These are phyloP conservation scores for Brenthis ino DNA, from an alignment of 2,888 invertebrate genomes.

Conservation along the genomic window DNA sequence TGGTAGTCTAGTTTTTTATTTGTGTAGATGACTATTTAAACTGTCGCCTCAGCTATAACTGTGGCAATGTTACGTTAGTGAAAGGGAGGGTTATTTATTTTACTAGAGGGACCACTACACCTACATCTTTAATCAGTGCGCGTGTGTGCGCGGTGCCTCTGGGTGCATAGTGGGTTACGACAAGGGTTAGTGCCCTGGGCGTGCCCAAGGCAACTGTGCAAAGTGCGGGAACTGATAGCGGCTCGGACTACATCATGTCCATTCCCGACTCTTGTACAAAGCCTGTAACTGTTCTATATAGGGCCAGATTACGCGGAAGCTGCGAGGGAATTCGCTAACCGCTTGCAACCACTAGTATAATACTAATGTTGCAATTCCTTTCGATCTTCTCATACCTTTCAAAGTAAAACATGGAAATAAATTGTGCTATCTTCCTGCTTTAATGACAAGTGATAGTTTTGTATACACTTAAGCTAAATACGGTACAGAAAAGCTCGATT, in stretches of 20 bases:
- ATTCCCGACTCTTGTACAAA: slow-evolving; percentile 53
- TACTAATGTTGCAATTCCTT: slow-evolving; percentile 41
- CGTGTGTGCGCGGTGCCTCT: slow-evolving; percentile 46
- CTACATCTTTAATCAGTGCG: slow-evolving; percentile 50
- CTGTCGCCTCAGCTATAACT: slow-evolving; percentile 55
- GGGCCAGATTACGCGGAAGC: slow-evolving; percentile 51
- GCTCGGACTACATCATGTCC: slow-evolving; percentile 57
- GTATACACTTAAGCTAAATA: slow-evolving; percentile 31
- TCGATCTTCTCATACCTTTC: slow-evolving; percentile 44
- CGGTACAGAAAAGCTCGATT: slow-evolving; percentile 28
- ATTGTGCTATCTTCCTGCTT: slow-evolving; percentile 38
- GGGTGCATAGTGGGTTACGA: slow-evolving; percentile 56
- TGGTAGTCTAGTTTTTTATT: slow-evolving; percentile 4
- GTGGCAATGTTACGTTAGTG: slow-evolving; percentile 68
- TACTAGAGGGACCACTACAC: slow-evolving; percentile 63
- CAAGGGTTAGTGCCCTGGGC: slow-evolving; percentile 75
- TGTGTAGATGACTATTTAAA: slow-evolving; percentile 38
- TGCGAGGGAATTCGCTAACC: slow-evolving; percentile 43
- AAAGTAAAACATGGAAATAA: slow-evolving; percentile 36
- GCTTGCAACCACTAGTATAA: slow-evolving; percentile 35
- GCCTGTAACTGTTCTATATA: slow-evolving; percentile 54
- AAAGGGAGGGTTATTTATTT: slow-evolving; percentile 80
- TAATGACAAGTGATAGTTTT: slow-evolving; percentile 36
- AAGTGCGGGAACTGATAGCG: slow-evolving; percentile 60
- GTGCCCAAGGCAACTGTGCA: slow-evolving; percentile 63